Base-by-base conservation (phyloP, 2,888 invertebrate species). In the Lasius fuliginosus region DNA sequence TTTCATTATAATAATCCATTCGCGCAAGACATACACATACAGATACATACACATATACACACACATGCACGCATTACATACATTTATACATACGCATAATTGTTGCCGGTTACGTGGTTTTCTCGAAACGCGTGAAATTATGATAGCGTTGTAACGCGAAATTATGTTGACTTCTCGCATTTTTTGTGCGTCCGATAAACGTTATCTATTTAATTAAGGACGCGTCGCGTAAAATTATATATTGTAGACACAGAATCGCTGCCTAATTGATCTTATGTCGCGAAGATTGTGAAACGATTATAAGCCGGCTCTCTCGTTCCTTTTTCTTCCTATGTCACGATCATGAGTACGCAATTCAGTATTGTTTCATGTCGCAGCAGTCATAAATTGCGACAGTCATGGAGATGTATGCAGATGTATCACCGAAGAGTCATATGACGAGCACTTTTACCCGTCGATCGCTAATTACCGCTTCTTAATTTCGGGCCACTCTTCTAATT, bases 1-100 rank as follows among this genome's bases (percentile, higher is more conserved):
- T 82, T 83, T 74, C 88, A 83, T 74, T 75, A 79, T 60, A 68
- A 82, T 73, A 79, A 88, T 81, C 74, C 68, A 86, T 81, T 49
- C 79, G 73, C 23, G 73, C 46, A 46, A 36, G 40, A 69, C 36
- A 49, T 27, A 36, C 27, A 53, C 1, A 30, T 4, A 33, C 5
- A 33, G 15, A 36, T 18, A 3, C 27, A 15, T n/a, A 8, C 15
- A 42, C 15, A 40, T 12, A 65, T 0, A 36, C 49, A 62, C 33
- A n/a, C 12, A 46, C 4, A 27, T 18, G 11, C 3, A 64, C 15
- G 15, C 18, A 23, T 23, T 23, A 12, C 12, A 36, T 12, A 46
- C 6, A 27, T 15, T 3, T 18, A 64, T 18, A 18, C 33, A 58
- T 12, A 33, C 30, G 42, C 60, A 40, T 23, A 23, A 79, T 68